Evolutionary conservation across 2,888 invertebrate species (phyloP), one percentile per base, ranked within the genome.

Genomic region (Heliconius ethilla): DNA sequence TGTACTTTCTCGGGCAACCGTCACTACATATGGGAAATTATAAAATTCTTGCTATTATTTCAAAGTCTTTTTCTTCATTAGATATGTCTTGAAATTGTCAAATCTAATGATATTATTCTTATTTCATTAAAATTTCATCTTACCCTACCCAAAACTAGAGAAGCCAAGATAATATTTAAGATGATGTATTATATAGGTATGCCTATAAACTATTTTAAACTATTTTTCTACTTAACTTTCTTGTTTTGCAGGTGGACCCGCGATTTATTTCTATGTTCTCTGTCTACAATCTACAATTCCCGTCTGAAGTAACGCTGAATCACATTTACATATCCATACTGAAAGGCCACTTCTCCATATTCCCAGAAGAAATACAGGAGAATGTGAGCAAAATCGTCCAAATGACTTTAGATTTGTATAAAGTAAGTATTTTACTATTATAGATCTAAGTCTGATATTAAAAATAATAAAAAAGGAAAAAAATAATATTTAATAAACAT

Each of bases 241-340:
- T 55, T 73, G 7, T 59, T 79, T 67, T 2, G 7, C 84, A 95
- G 95, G 97, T 98, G 22, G 98, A 99, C 90, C 97, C 98, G 0
- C 95, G 99, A 80, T 99, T 99, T 88, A 96, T 98, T 84, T 98
- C 98, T 0, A 97, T 98, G 96, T 99, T 98, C 93, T 96, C 97
- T 0, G 96, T 97, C 1, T 97, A 97, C 91, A 98, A 98, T 90
- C 96, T 99, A 82, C 96, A 97, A 15, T 97, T 98, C 88, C 98
- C 98, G 0, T 95, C 97, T 0, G 96, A 97, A 78, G 94, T 92
- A 63, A 98, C 98, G 0, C 92, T 99, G 7, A 95, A 95, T 66
- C 97, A 97, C 84, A 98, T 99, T 85, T 99, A 98, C 90, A 94
- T 95, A 45, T 97, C 97, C 5, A 98, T 99, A 82, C 94, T 99